Evolutionary conservation across 2,797 vertebrate genomes (phyloP).

Genomic region (Craterocephalus amniculus): DNA sequence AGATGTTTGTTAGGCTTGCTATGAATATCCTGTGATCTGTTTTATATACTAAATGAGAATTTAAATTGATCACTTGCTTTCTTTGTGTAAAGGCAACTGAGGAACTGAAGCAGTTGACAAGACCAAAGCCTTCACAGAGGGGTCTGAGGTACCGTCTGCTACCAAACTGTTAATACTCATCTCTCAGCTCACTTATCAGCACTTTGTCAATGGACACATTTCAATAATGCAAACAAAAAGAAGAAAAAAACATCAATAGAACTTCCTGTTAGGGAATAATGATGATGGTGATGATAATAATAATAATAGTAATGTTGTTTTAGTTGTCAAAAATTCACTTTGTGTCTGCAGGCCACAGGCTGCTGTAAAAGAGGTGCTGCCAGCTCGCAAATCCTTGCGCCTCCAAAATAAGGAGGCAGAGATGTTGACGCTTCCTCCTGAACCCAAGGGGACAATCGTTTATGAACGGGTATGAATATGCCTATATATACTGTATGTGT

Average conservation of each 20-base stretch:
- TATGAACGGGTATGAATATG: conserved; percentile 14
- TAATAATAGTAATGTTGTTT: too few species aligned
- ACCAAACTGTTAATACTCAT: neutral
- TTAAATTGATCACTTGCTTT: neutral
- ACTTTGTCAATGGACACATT: neutral
- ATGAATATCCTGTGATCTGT: neutral
- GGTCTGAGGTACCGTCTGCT: conserved; percentile 61
- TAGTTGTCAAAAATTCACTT: neutral
- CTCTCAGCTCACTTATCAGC: neutral
- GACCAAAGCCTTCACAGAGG: conserved; percentile 57
- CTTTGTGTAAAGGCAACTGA: conserved; percentile 64
- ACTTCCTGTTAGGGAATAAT: neutral
- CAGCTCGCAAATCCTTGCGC: conserved; percentile 86
- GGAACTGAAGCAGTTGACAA: conserved; percentile 59
- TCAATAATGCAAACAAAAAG: neutral
- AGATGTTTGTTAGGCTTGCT: neutral
- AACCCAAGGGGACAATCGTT: neutral
- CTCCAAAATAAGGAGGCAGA: conserved; percentile 79
- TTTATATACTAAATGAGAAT: neutral
- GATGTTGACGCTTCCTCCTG: conserved; percentile 24
- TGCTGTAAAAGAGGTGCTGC: conserved; percentile 60
- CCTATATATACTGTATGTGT: accelerated
- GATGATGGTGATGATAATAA: too few species aligned
- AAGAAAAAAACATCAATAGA: neutral
- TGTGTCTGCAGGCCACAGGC: conserved; percentile 57